These are phyloP conservation scores for Didymodactylos carnosus DNA, from an alignment of 2,888 invertebrate genomes.

Conservation along the genomic window DNA sequence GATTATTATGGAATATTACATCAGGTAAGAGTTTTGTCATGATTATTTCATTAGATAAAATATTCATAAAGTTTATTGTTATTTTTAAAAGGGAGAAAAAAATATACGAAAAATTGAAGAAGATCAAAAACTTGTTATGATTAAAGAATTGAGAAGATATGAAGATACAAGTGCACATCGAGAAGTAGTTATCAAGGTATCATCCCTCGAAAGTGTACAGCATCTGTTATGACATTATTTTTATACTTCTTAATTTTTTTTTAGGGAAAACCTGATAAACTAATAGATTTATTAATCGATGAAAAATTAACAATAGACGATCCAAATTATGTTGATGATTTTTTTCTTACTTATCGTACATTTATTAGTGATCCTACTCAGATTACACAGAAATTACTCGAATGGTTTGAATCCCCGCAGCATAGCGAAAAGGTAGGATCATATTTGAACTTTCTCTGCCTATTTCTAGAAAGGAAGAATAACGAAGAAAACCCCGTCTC, in stretches of 20 bases:
- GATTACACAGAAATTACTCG: conserved; percentile 19
- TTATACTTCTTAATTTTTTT: too few relatives aligned
- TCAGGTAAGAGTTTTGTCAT: conserved; percentile 23
- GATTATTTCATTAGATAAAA: neutral
- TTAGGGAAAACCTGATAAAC: conserved; percentile 59
- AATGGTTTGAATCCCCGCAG: conserved; percentile 27
- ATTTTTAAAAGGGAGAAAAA: neutral
- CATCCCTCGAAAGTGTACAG: too few relatives aligned
- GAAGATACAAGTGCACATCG: neutral
- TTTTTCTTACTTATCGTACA: conserved; percentile 80
- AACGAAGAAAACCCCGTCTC: too few relatives aligned
- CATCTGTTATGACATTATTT: too few relatives aligned
- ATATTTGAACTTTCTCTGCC: too few relatives aligned
- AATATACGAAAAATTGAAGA: conserved; percentile 31
- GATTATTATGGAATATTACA: conserved; percentile 65
- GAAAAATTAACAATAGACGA: conserved; percentile 78
- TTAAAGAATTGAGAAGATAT: conserved; percentile 57
- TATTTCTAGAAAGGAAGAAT: too few relatives aligned
- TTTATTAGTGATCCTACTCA: conserved; percentile 62
- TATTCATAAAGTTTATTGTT: too few relatives aligned
- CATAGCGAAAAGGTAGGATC: too few relatives aligned
- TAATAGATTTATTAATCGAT: conserved; percentile 79
- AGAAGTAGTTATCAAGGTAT: neutral
- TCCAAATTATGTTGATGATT: conserved; percentile 97
- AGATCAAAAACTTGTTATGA: conserved; percentile 68